A percentile compares a stretch with the other conserved stretches of the same genome.
These are phyloP conservation scores for Pyrgus malvae DNA, from an alignment of 2,888 invertebrate genomes.

Conservation along the genomic window DNA sequence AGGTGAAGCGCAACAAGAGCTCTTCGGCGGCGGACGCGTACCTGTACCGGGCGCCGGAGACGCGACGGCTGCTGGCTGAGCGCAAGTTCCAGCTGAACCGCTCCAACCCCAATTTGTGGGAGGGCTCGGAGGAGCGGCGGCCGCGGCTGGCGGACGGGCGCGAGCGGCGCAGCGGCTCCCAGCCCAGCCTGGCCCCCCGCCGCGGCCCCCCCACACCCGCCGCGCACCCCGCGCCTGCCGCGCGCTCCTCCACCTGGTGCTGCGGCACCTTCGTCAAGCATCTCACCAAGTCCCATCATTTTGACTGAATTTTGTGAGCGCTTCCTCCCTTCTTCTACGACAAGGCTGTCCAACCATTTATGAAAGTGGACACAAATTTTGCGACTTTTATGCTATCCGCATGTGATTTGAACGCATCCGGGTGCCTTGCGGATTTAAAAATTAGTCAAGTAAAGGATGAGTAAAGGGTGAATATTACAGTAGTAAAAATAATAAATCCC, in stretches of 20 bases:
- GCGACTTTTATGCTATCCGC: too few relatives aligned
- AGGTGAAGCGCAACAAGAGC: conserved; percentile 77
- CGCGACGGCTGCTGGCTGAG: conserved; percentile 63
- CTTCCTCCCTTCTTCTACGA: too few relatives aligned
- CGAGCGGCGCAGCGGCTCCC: conserved; percentile 67
- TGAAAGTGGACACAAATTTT: too few relatives aligned
- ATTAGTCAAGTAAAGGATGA: too few relatives aligned
- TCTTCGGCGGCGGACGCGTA: conserved; percentile 72
- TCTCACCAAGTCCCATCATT: conserved; percentile 88
- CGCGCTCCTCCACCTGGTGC: conserved; percentile 88
- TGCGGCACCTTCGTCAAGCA: conserved; percentile 91
- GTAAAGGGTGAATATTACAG: too few relatives aligned
- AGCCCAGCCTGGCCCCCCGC: conserved; percentile 56
- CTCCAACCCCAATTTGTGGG: conserved; percentile 75
- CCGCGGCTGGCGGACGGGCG: conserved; percentile 44
- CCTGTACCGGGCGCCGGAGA: conserved; percentile 61
- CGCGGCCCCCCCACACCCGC: conserved; percentile 34
- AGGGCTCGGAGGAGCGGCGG: conserved; percentile 56
- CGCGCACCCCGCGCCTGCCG: conserved; percentile 60
- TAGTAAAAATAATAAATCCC: too few relatives aligned
- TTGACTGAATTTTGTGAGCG: too few relatives aligned
- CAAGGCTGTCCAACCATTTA: too few relatives aligned
- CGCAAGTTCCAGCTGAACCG: conserved; percentile 70
- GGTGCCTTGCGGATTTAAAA: too few relatives aligned
- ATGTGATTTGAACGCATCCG: too few relatives aligned